Base-by-base conservation (phyloP, 2,797 vertebrate species). In the Megalops cyprinoides region DNA sequence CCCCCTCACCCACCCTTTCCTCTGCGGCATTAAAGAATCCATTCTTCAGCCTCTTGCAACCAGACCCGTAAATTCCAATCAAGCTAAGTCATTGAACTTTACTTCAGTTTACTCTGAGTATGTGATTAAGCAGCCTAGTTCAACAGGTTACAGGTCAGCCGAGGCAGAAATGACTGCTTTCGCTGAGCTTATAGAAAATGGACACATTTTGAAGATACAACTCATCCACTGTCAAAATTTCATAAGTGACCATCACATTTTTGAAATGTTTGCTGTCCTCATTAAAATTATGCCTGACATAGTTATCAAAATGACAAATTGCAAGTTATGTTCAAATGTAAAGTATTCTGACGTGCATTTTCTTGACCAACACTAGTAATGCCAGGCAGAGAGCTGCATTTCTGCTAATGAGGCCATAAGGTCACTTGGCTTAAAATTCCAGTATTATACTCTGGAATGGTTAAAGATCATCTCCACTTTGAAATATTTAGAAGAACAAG, bases 31-130 rank as follows among this genome's bases (percentile, higher is more conserved):
- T 85, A 76, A 87, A n/a, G 5, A 83, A 85, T 48, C 67, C 84
- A 89, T 84, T 89, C 83, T 87, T 85, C 83, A 82, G n/a, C 74
- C 87, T 83, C 82, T 88, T 78, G 82, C 82, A 87, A 83, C 85
- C 79, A 73, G 53, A 79, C 81, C 85, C 81, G 81, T 75, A 49
- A 77, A 80, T 53, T 86, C 51, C 83, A 76, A 79, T 25, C 69
- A 77, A 44, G 49, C 25, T 37, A 69, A 81, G 82, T 86, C 83
- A 78, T 18, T 80, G 48, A 12, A 53, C 74, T 78, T 67, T 84
- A 79, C 79, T 86, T 42, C 15, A 77, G 10, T 44, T 34, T 83
- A n/a, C n/a, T n/a, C n/a, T 85, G 25, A 85, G 76, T 86, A 76
- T 83, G 62, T 23, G 79, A 79, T 76, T 48, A 65, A 79, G 67